phyloP scores from a whole-genome alignment of 2,888 invertebrate species.

The Keiferia lycopersicella region DNA sequence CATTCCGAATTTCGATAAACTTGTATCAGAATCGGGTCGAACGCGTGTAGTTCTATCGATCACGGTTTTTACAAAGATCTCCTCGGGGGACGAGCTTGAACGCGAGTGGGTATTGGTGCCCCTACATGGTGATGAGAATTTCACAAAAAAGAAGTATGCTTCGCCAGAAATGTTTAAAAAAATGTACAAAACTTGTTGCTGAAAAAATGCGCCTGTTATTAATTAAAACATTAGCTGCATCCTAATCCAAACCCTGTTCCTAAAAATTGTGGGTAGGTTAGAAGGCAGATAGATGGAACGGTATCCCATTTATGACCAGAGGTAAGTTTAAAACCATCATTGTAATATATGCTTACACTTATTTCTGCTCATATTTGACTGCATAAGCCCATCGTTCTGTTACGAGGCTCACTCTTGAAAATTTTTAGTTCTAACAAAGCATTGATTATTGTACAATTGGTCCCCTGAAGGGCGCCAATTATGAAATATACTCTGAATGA shows the following conservation, averaged over 20 bases:
- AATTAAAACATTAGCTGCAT: no score
- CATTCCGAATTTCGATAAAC: background rate
- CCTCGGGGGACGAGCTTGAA: slow-evolving; percentile 55
- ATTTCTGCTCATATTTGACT: no score
- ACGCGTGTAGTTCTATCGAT: slow-evolving; percentile 65
- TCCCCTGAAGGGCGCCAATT: slow-evolving; percentile 5
- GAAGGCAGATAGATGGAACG: no score
- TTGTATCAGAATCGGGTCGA: background rate
- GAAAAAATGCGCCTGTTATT: no score
- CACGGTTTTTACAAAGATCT: slow-evolving; percentile 58
- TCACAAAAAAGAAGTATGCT: no score
- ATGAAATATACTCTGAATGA: background rate
- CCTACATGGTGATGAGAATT: background rate
- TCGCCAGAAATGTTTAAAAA: no score
- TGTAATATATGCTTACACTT: no score
- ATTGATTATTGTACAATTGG: background rate
- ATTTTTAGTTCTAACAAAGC: slow-evolving; percentile 48
- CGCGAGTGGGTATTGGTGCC: slow-evolving; percentile 33
- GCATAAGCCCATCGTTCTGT: slow-evolving; percentile 54
- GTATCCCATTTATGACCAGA: no score
- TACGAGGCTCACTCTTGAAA: slow-evolving; percentile 44
- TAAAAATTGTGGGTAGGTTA: no score
- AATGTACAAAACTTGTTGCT: no score
- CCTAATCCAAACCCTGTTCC: no score
- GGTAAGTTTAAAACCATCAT: no score